A percentile compares a stretch with the other conserved stretches of the same genome.
phyloP scores from a whole-genome alignment of 2,888 invertebrate genomes.

The Agriopis leucophaearia region DNA sequence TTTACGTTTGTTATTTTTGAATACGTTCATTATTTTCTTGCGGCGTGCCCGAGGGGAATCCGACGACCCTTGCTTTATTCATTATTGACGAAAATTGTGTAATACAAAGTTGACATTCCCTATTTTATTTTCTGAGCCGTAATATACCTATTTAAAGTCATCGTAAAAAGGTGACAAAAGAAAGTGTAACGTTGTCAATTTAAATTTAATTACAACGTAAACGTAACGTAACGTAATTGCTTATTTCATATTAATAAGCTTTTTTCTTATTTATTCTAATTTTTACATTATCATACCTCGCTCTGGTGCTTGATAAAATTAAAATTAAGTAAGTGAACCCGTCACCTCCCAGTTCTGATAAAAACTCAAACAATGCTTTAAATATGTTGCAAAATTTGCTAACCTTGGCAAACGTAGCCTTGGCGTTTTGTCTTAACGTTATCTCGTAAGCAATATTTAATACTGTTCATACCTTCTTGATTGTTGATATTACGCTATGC shows the following conservation, averaged over 20 bases:
- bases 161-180: no score
- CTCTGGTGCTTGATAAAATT: slow-evolving; percentile 25
- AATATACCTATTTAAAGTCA: background rate
- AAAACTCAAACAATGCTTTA: slow-evolving; percentile 21
- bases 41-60: slow-evolving; percentile 39
- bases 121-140: slow-evolving; percentile 19
- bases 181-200: background rate
- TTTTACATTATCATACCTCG: slow-evolving; percentile 26
- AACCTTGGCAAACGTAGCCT: slow-evolving; percentile 46
- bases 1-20: slow-evolving; percentile 58
- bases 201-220: background rate
- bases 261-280: slow-evolving; percentile 38
- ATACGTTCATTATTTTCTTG: slow-evolving; percentile 46
- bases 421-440: slow-evolving; percentile 20
- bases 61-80: slow-evolving; percentile 47
- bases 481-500: slow-evolving; percentile 46
- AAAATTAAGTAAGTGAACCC: slow-evolving; percentile 28
- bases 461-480: slow-evolving; percentile 26
- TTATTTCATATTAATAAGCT: no score
- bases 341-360: slow-evolving; percentile 20
- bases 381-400: slow-evolving; percentile 30
- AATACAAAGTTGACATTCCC: slow-evolving; percentile 59
- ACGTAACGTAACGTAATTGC: no score
- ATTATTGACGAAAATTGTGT: slow-evolving; percentile 42
- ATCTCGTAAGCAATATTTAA: slow-evolving; percentile 36